Base-by-base conservation (phyloP, 2,113 vertebrate genomes). In the Shinisaurus crocodilurus region DNA sequence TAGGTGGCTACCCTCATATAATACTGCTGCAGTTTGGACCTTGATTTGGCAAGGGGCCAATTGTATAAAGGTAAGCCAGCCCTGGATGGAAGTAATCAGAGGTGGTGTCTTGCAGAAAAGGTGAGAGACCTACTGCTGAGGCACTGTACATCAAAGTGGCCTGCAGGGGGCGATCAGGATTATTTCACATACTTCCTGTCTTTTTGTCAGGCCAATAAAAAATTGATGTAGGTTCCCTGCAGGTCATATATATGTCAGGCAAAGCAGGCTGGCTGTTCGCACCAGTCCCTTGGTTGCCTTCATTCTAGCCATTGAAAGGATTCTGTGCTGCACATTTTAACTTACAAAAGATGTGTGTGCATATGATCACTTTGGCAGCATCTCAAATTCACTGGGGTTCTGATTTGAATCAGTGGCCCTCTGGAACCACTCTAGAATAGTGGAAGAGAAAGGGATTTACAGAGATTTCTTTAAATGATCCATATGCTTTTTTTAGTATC, bases 201-300 rank as follows among this genome's bases (percentile, higher is more conserved):
- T 85, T 85, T 84, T 79, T 50, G 60, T 79, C 83, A 85, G 57
- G 82, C 74, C 75, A 65, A 85, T 79, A 69, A 90, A 79, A 77
- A 85, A 37, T 69, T 77, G 72, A 90, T 67, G 75, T 77, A 40
- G 18, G 29, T 79, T 80, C 45, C 65, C 82, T 79, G 74, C 74
- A 80, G 89, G 37, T 69, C n/a, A 4, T 85, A 57, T 79, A 85
- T 85, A 60, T 90, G 74, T 67, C 82, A 85, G 45, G 83, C 82
- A 85, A 54, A 69, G 7, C 10, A 54, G 10, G n/a, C 57, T 67
- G 43, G 57, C 83, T 69, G 82, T 76, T 84, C 65, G 60, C 72
- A 50, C 81, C 13, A 13, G 60, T 79, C 63, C 74, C 75, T 67
- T 25, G 25, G 63, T 79, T 90, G 54, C 74, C n/a, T 79, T 90